phyloP scores from a whole-genome alignment of 2,888 invertebrate genomes.

The Ptilodon capucinus region DNA sequence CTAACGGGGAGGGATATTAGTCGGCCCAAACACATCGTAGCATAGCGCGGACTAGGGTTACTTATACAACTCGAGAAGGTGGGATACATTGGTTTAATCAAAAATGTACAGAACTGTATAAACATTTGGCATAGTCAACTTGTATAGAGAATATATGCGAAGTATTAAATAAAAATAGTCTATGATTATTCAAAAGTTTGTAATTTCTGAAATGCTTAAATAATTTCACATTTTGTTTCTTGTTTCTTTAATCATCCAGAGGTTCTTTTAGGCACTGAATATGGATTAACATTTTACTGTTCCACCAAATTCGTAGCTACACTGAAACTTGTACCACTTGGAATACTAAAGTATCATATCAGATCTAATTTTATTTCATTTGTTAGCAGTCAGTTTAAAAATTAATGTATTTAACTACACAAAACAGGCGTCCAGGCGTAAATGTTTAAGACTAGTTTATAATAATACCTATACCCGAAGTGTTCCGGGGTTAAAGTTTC shows the following conservation, averaged over 20 bases:
- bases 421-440: constrained; percentile 41
- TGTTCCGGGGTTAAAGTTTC: constrained; percentile 48
- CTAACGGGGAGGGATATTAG: too few species aligned
- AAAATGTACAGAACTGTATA: constrained; percentile 64
- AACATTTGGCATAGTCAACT: constrained; percentile 73
- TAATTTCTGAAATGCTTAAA: constrained; percentile 64
- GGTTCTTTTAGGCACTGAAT: constrained; percentile 76
- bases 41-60: constrained; percentile 13
- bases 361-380: constrained; percentile 36
- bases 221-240: constrained; percentile 55
- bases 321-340: constrained; percentile 28
- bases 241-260: constrained; percentile 53
- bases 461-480: constrained; percentile 63
- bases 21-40: too few species aligned
- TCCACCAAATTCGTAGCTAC: constrained; percentile 52
- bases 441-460: constrained; percentile 63
- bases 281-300: constrained; percentile 35
- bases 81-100: constrained; percentile 58
- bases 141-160: constrained; percentile 58
- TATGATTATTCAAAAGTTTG: constrained; percentile 59
- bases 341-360: constrained; percentile 28
- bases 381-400: constrained; percentile 35
- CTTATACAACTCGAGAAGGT: constrained; percentile 42
- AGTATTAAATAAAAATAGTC: constrained; percentile 62
- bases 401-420: constrained; percentile 31